These are phyloP conservation scores for Dione vanillae DNA, from an alignment of 2,888 invertebrate genomes.

Conservation along the genomic window DNA sequence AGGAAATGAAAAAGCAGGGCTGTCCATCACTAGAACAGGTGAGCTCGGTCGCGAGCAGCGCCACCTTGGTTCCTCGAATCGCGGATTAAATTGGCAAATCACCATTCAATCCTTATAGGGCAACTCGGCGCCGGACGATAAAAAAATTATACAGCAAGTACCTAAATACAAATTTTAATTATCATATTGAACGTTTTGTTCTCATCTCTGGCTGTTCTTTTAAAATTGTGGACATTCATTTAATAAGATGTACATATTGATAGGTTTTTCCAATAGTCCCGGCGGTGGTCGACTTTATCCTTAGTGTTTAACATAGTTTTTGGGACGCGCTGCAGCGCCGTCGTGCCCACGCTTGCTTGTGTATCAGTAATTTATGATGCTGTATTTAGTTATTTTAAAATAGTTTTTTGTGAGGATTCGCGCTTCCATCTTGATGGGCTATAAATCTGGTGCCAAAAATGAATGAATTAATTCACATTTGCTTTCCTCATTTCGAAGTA, in stretches of 20 bases:
- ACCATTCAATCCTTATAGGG: slow-evolving; percentile 73
- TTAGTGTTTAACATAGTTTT: slow-evolving; percentile 71
- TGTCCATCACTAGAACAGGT: slow-evolving; percentile 58
- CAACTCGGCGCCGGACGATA: slow-evolving; percentile 66
- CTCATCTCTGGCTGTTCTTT: slow-evolving; percentile 73
- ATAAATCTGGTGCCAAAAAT: slow-evolving; percentile 80
- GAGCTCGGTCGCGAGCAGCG: slow-evolving; percentile 51
- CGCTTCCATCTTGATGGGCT: slow-evolving; percentile 70
- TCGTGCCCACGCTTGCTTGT: slow-evolving; percentile 55
- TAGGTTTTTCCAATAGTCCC: slow-evolving; percentile 72
- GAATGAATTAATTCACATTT: slow-evolving; percentile 74
- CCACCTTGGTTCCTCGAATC: slow-evolving; percentile 69
- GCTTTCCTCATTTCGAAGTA: slow-evolving; percentile 58
- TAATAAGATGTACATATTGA: slow-evolving; percentile 80
- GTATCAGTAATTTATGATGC: slow-evolving; percentile 74
- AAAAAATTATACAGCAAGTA: slow-evolving; percentile 69
- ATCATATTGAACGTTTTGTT: slow-evolving; percentile 77
- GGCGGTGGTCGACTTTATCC: slow-evolving; percentile 80
- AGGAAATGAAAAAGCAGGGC: slow-evolving; percentile 52
- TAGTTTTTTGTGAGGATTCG: slow-evolving; percentile 71
- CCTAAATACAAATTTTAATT: slow-evolving; percentile 80
- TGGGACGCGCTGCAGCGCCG: slow-evolving; percentile 61
- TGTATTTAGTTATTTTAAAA: slow-evolving; percentile 70
- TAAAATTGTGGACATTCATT: slow-evolving; percentile 67
- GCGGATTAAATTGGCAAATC: slow-evolving; percentile 76